Evolutionary conservation across 2,797 vertebrate genomes (phyloP).

Genomic region (Apogon hyalosoma): DNA sequence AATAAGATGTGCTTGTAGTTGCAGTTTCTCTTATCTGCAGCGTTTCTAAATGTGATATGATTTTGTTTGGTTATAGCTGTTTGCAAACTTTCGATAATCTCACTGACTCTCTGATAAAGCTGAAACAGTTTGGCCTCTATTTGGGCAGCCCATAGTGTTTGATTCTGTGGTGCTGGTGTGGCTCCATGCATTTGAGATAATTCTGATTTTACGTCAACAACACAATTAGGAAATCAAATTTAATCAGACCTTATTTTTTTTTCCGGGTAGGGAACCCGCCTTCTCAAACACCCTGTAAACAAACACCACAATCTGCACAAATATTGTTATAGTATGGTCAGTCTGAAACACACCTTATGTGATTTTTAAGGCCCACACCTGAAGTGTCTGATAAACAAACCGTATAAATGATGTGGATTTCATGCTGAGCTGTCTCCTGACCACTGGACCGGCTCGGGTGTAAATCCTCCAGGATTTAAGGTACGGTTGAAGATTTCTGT

Average conservation of each 20-base stretch:
- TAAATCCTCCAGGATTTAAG: conserved; percentile 22
- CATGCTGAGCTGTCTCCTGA: neutral
- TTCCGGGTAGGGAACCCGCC: neutral
- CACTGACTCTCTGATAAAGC: too few species aligned
- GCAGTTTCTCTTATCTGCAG: too few species aligned
- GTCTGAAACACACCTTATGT: neutral
- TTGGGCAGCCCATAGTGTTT: too few species aligned
- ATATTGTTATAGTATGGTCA: conserved; percentile 2
- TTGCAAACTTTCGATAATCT: too few species aligned
- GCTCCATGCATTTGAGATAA: conserved; percentile 9
- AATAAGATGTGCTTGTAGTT: too few species aligned
- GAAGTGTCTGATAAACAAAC: conserved; percentile 25
- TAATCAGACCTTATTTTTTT: conserved; percentile 11
- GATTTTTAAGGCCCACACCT: conserved; percentile 27
- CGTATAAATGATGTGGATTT: conserved; percentile 25
- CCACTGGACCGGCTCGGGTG: neutral
- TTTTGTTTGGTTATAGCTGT: too few species aligned
- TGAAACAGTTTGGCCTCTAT: too few species aligned
- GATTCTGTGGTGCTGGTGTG: conserved; percentile 1
- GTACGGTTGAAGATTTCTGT: conserved; percentile 1
- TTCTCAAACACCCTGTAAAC: conserved; percentile 15
- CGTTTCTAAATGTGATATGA: too few species aligned
- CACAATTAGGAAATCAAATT: conserved; percentile 14
- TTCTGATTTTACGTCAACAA: neutral
- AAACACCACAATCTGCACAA: conserved; percentile 9